These are phyloP conservation scores for Brachylomia viminalis DNA, from an alignment of 2,888 invertebrate genomes.

Conservation along the genomic window DNA sequence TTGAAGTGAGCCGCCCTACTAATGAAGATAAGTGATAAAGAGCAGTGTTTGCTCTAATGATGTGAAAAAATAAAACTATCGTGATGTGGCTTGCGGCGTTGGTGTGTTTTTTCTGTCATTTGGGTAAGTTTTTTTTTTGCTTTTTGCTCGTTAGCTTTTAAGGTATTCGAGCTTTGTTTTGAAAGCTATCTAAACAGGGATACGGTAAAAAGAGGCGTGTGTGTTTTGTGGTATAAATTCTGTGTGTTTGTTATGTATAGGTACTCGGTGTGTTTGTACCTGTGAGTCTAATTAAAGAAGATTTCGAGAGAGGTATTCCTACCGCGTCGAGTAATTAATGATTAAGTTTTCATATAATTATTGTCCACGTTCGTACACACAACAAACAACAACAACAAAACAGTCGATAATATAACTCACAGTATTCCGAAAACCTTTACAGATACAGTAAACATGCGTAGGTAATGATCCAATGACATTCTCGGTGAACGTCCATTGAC, in stretches of 20 bases:
- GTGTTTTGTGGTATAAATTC: neutral
- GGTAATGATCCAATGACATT: neutral
- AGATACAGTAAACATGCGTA: constrained; percentile 3
- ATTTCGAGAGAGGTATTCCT: neutral
- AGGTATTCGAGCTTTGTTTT: constrained; percentile 21
- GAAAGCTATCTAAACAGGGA: neutral
- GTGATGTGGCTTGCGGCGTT: constrained; percentile 84
- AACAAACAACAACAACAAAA: too few relatives aligned
- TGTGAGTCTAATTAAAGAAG: neutral
- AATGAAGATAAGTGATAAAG: constrained; percentile 71
- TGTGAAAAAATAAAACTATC: constrained; percentile 82
- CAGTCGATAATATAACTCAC: neutral
- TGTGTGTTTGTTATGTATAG: neutral
- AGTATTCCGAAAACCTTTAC: neutral
- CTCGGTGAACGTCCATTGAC: constrained; percentile 21
- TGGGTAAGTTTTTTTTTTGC: constrained; percentile 77
- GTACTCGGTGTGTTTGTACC: neutral
- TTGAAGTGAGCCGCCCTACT: constrained; percentile 60
- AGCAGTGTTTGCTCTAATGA: constrained; percentile 77
- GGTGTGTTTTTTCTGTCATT: constrained; percentile 82
- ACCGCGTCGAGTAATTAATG: too few relatives aligned
- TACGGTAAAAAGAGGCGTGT: neutral
- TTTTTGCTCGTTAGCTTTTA: constrained; percentile 45
- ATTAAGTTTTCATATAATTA: neutral
- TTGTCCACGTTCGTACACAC: neutral